Base-by-base conservation (phyloP, 1,140 invertebrate species). In the Drosophila elegans region DNA sequence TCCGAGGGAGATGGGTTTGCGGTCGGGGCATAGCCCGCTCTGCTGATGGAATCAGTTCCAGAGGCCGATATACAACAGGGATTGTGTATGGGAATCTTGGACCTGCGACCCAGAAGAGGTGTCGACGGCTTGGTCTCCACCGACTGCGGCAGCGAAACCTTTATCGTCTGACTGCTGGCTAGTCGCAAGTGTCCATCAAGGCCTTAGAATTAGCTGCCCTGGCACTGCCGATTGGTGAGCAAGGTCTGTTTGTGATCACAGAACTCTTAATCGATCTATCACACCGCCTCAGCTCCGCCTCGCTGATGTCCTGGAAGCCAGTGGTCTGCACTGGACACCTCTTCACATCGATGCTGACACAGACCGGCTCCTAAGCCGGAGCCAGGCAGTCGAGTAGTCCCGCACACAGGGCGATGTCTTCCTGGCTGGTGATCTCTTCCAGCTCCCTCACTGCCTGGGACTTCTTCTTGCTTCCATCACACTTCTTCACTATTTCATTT, bases 81-180 rank as follows among this genome's bases (percentile, higher is more conserved):
- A 9, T 80, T 90, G 12, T 90, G 90, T 82, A 90, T 91, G 34
- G 90, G 90, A 56, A 91, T 91, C 51, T 91, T 91, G 2, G 90
- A 91, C 29, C 74, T 90, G 27, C 89, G 83, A 6, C 68, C 55
- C 38, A 74, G 13, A 16, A 67, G 9, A 0, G 90, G 83, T 7
- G 80, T 85, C 12, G 84, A 71, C 3, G 62, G 39, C 12, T 63
- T 63, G 7, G 59, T 29, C 0, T 63, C 60, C 38, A 11, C 5
- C 4, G 52, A 54, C 13, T 74, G 75, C 16, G 80, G 79, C 39
- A 88, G 38, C 12, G 80, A 72, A 3, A 73, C 72, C 12, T 72
- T 76, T 73, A 88, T 91, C 71, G 91, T 75, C 51, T 80, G 90
- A 29, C 77, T 82, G 64, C 83, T 91, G 42, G 88, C 86, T 29